Base-by-base conservation (phyloP, 2,113 vertebrate species). In the Eleginops maclovinus region DNA sequence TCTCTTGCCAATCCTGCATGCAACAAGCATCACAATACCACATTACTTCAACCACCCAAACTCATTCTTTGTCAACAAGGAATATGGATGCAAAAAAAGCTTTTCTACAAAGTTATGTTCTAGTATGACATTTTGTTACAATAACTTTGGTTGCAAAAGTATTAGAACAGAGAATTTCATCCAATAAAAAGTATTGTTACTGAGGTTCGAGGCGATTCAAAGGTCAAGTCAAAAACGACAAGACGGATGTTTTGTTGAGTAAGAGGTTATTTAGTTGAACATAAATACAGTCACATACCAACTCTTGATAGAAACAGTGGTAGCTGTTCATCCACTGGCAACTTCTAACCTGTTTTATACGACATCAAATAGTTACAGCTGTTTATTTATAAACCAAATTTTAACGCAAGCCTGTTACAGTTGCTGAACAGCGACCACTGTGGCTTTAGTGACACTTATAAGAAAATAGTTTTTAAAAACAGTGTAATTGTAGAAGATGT, bases 1-100 rank as follows among this genome's bases (percentile, higher is more conserved):
- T 96, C 85, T 92, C 92, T 94, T 94, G 95, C 95, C 96, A 96
- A 96, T 97, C 97, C 96, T 96, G 95, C 97, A 98, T 99, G 97
- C 97, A 98, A 97, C 96, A 97, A 97, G 96, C 96, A 96, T 96
- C 94, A 96, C 95, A 96, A 96, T 91, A 96, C 87, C 94, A 95
- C 94, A 95, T 95, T 95, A 97, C 93, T 96, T 94, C 93, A 93
- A 96, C 94, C 96, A 95, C 92, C 92, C 94, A 90, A 96, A 94
- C 84, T 95, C 93, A 95, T 94, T 95, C 95, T 54, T 92, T 95
- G 94, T 95, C 94, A 94, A 95, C 95, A 95, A 93, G 89, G 94
- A 93, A 91, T 19, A 93, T 95, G 92, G 96, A 95, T 92, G 94
- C 93, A 95, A 94, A 94, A 81, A 81, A 47, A 88, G 9, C 49